Conservation (phyloP, 2,113 vertebrate genomes). For the Eolophus roseicapilla region DNA sequence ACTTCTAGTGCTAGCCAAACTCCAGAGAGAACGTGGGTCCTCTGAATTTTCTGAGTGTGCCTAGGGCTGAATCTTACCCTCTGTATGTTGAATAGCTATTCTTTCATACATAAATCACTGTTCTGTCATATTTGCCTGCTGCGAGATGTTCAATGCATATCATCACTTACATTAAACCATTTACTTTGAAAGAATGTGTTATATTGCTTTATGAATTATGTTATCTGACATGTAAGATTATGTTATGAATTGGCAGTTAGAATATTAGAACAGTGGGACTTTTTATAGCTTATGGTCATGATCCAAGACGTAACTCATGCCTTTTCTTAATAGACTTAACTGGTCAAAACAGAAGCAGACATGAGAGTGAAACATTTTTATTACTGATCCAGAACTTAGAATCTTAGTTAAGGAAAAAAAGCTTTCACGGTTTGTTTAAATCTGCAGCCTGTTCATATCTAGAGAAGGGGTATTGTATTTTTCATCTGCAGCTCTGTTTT, state of each 20-base stretch:
- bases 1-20: background rate
- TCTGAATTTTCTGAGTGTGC: background rate
- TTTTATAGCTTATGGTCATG: constrained; percentile 42
- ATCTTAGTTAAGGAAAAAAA: background rate
- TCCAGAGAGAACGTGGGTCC: background rate
- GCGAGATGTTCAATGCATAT: constrained; percentile 5
- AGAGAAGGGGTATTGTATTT: background rate
- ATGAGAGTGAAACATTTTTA: background rate
- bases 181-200: constrained; percentile 38
- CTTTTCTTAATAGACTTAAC: constrained; percentile 23
- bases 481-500: background rate
- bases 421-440: background rate
- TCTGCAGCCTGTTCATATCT: background rate
- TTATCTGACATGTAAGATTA: constrained; percentile 45
- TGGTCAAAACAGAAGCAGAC: background rate
- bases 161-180: constrained; percentile 60
- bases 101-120: constrained; percentile 20
- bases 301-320: constrained; percentile 33
- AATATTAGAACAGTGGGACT: constrained; percentile 25
- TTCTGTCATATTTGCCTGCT: constrained; percentile 22
- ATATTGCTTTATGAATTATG: constrained; percentile 59
- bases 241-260: constrained; percentile 56
- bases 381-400: background rate
- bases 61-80: background rate
- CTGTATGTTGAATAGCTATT: background rate